A percentile compares a stretch with the other conserved stretches of the same genome.
phyloP scores from a whole-genome alignment of 2,797 vertebrate genomes.

The Pachyuromys duprasi region DNA sequence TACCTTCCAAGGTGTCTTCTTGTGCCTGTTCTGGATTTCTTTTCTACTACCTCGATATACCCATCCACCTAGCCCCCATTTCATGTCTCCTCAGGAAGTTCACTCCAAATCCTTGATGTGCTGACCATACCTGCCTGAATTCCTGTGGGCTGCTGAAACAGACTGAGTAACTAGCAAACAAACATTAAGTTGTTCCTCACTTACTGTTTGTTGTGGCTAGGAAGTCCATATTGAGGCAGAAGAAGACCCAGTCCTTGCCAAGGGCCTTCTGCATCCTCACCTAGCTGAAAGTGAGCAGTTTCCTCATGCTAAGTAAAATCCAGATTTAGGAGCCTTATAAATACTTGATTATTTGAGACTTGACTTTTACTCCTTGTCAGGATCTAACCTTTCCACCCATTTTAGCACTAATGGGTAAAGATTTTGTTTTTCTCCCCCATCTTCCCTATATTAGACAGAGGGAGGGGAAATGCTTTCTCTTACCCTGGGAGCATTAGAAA shows the following conservation, averaged over 20 bases:
- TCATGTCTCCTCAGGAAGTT: background rate
- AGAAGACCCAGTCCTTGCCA: background rate
- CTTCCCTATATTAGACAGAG: background rate
- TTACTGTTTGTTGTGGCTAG: background rate
- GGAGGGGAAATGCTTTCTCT: background rate
- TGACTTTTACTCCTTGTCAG: background rate
- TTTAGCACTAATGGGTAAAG: background rate
- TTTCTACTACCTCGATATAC: background rate
- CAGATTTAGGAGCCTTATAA: conserved; percentile 12
- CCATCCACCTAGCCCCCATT: background rate
- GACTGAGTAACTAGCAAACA: background rate
- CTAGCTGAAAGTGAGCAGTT: background rate
- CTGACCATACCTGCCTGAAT: background rate
- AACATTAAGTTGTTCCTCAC: background rate
- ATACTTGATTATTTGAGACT: background rate
- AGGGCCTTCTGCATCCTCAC: background rate
- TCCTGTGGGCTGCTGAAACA: background rate
- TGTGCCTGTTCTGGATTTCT: background rate
- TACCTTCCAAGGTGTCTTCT: background rate
- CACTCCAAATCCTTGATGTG: background rate
- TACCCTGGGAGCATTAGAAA: background rate
- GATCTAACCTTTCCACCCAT: background rate
- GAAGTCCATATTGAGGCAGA: background rate
- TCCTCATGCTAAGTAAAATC: background rate
- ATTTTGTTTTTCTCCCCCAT: background rate